Base-by-base conservation (phyloP, 1,140 invertebrate genomes). In the Drosophila punjabiensis region DNA sequence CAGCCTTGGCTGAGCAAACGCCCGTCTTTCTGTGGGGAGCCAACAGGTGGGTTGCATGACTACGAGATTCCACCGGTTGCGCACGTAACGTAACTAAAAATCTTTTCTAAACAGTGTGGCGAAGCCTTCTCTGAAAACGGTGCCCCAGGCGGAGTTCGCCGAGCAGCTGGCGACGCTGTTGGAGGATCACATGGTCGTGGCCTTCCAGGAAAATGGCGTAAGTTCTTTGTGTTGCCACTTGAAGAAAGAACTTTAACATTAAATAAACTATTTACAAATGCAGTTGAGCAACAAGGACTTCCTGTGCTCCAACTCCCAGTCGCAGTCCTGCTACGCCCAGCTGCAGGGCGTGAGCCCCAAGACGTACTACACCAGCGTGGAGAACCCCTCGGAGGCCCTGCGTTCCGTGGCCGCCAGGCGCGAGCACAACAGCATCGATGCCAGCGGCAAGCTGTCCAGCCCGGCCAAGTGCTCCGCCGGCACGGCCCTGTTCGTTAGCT, bases 191-290 rank as follows among this genome's bases (percentile, higher is more conserved):
- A 92, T 91, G 87, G 79, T 93, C 53, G 84, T 92, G 82, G 89
- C 82, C 71, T 91, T 93, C 76, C 77, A 88, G 68, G 92, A 93
- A 79, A 81, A 92, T 81, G 80, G 76, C 66, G 92, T 93, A 93
- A 92, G 92, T 84, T 43, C 5, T 41, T 43, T 9, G 52, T 37
- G 28, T 28, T 18, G 24, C 32, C 5, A 53, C 5, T 24, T 24
- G 14, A 0, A 11, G 16, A 24, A 0, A 11, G 16, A 24, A 53
- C 16, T 28, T 33, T 0, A 28, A 4, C 7, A 10, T 39, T n/a
- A 47, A 45, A 43, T 41, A 16, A 16, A 47, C 10, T 24, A 50
- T 18, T 8, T 5, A 20, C 11, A 39, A 11, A 59, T 62, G 0
- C 28, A 93, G 92, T 45, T 93, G 28, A 82, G 79, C 65, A 82